Evolutionary conservation across 1,140 invertebrate genomes (phyloP), one percentile per base, ranked within the genome.

Genomic region (Drosophila parabipectinata): DNA sequence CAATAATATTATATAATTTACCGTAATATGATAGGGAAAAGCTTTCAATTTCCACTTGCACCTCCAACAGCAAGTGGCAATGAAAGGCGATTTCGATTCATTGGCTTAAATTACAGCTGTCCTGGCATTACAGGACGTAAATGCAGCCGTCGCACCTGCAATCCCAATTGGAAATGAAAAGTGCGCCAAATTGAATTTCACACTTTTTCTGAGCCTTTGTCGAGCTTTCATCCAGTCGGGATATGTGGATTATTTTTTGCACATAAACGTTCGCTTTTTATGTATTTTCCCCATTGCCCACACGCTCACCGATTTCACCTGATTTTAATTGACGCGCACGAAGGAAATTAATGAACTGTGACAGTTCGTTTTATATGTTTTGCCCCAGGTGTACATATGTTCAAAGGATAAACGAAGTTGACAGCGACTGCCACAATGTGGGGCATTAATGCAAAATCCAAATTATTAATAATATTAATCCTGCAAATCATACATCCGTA

Each of bases 31-130:
- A 66, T 68, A 83, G 77, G 67, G 66, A 87, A 74, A 68, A 78
- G 78, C 56, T 79, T 85, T 72, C 64, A 82, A 72, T 68, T 87
- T 72, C 80, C 67, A 39, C 28, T 37, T 51, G 51, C 64, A 75
- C 61, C 66, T 63, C 15, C 58, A 55, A 63, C 82, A 60, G 54
- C 50, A 24, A 34, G 56, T 64, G 73, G 51, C 64, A 82, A 63
- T 77, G 61, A 73, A 85, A 73, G 59, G 41, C 45, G 54, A 62
- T 58, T 62, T 24, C 66, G 64, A 66, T 77, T 68, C 47, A 68
- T 74, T 69, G 64, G 58, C 52, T 71, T 77, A 66, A 74, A 85
- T 77, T 77, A 50, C 81, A 63, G 37, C 52, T 60, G 52, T 59
- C 26, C 44, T 15, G 52, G 24, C 34, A 59, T 71, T 71, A 48